These are phyloP conservation scores for Zaprionus taronus DNA, from an alignment of 1,140 invertebrate genomes.

Conservation along the genomic window DNA sequence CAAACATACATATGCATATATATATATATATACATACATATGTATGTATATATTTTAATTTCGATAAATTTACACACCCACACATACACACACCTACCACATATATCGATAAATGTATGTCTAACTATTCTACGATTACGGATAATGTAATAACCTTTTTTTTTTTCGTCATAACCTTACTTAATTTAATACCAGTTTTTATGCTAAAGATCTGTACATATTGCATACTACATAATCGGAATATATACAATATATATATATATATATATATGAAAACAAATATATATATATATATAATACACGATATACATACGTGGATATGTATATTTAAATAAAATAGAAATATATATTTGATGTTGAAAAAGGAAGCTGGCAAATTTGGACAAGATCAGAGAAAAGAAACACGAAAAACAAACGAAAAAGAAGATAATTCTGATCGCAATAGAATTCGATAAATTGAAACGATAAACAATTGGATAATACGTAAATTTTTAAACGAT, in stretches of 20 bases:
- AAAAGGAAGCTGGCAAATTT: background rate
- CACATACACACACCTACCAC: slow-evolving; percentile 17
- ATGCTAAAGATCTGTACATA: slow-evolving; percentile 69
- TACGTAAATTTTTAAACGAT: slow-evolving; percentile 15
- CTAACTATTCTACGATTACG: slow-evolving; percentile 1
- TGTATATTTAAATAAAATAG: slow-evolving; percentile 31
- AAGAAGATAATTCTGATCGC: background rate
- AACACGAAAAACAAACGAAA: background rate
- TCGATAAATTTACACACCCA: slow-evolving; percentile 18
- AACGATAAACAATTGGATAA: slow-evolving; percentile 17
- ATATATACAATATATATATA: slow-evolving; percentile 19
- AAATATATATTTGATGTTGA: slow-evolving; percentile 74
- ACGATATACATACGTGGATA: slow-evolving; percentile 5
- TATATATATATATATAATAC: slow-evolving; percentile 7
- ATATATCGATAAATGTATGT: slow-evolving; percentile 9
- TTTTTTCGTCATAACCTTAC: slow-evolving; percentile 44
- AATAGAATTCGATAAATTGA: slow-evolving; percentile 14
- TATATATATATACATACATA: background rate
- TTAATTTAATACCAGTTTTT: slow-evolving; percentile 70
- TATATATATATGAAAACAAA: slow-evolving; percentile 13
- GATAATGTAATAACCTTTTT: slow-evolving; percentile 8
- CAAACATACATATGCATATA: slow-evolving; percentile 10
- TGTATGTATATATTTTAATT: background rate
- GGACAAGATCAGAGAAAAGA: slow-evolving; percentile 23
- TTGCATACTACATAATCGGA: slow-evolving; percentile 53